A percentile compares a stretch with the other conserved stretches of the same genome.
These are phyloP conservation scores for Conistra vaccinii DNA, from an alignment of 2,888 invertebrate genomes.

Conservation along the genomic window DNA sequence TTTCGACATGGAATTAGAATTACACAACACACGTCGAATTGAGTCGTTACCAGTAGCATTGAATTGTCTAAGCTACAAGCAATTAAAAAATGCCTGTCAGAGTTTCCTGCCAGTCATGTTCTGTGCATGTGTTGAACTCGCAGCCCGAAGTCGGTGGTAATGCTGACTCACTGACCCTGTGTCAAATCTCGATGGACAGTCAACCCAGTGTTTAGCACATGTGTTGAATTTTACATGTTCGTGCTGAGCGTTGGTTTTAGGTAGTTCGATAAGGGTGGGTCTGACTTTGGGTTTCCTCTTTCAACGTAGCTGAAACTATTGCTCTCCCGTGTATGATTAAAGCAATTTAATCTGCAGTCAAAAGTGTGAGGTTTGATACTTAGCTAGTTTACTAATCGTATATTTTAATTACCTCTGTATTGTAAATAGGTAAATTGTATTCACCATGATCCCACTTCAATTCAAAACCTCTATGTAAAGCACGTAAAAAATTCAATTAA, in stretches of 20 bases:
- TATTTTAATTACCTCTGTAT: neutral
- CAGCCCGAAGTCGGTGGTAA: conserved; percentile 75
- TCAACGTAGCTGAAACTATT: neutral
- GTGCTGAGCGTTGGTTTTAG: conserved; percentile 39
- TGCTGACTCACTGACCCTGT: conserved; percentile 86
- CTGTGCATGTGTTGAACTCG: conserved; percentile 81
- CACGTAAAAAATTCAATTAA: conserved; percentile 1
- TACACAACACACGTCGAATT: conserved; percentile 57
- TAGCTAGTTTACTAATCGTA: neutral
- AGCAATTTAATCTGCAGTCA: neutral
- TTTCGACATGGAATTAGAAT: conserved; percentile 23
- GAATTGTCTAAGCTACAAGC: conserved; percentile 81
- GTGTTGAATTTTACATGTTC: conserved; percentile 69
- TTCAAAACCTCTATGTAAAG: neutral
- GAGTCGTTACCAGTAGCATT: conserved; percentile 70
- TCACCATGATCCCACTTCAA: neutral
- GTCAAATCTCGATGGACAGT: conserved; percentile 88
- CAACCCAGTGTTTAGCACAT: conserved; percentile 83
- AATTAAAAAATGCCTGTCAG: conserved; percentile 86
- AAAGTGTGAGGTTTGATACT: neutral
- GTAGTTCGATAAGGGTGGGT: conserved; percentile 11
- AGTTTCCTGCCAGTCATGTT: conserved; percentile 82
- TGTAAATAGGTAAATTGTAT: neutral
- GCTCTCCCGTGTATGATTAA: too few relatives aligned
- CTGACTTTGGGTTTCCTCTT: conserved; percentile 17